A percentile compares a stretch with the other conserved stretches of the same genome.
Evolutionary conservation across 2,113 vertebrate species (phyloP).

Genomic region (Paedocypris sp.): DNA sequence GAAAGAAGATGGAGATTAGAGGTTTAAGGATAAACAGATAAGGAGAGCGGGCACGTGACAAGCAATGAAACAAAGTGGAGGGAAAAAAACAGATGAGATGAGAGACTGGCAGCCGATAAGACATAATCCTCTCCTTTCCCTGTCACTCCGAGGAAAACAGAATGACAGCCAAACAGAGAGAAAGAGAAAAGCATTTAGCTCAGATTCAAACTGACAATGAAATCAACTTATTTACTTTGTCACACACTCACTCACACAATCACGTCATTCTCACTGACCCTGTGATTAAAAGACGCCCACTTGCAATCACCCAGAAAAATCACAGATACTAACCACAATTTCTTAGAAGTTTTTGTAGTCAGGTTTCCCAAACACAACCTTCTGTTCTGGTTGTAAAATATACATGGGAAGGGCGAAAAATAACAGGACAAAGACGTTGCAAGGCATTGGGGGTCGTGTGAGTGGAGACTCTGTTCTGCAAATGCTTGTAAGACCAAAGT

Average conservation of each 20-base stretch:
- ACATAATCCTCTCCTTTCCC: constrained; percentile 31
- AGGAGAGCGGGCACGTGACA: constrained; percentile 35
- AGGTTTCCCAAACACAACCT: neutral
- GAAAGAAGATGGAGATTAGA: constrained; percentile 28
- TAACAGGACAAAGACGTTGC: neutral
- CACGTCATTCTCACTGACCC: neutral
- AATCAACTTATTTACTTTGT: constrained; percentile 10
- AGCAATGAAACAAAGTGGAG: constrained; percentile 41
- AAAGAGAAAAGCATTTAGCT: constrained; percentile 21
- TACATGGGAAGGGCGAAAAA: neutral
- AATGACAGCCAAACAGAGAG: constrained; percentile 22
- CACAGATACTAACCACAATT: neutral
- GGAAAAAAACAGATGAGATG: constrained; percentile 28
- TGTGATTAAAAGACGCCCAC: constrained; percentile 18
- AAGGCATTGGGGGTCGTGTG: neutral
- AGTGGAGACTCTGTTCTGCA: neutral
- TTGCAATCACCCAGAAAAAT: neutral
- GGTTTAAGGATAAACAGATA: constrained; percentile 50
- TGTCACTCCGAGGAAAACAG: neutral
- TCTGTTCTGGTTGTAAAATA: neutral
- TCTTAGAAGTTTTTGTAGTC: neutral
- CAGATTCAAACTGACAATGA: constrained; percentile 6
- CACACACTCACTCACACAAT: neutral
- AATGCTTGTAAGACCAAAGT: constrained; percentile 5
- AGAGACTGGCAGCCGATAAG: constrained; percentile 42